phyloP scores from a whole-genome alignment of 2,888 invertebrate genomes.

The Xestobium rufovillosum region DNA sequence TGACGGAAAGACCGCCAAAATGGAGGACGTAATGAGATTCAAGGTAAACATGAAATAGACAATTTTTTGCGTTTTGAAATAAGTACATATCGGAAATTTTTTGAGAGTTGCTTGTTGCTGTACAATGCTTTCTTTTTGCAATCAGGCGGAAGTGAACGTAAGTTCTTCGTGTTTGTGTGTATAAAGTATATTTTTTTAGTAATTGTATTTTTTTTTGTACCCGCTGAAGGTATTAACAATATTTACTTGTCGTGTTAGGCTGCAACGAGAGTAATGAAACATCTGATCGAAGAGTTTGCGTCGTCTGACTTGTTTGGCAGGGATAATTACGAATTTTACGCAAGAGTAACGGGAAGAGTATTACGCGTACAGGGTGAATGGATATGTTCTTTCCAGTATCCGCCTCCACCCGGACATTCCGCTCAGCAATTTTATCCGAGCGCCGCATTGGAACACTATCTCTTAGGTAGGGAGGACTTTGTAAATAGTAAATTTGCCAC shows the following conservation, averaged over 20 bases:
- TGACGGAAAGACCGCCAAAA: constrained; percentile 88
- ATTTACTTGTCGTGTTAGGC: constrained; percentile 51
- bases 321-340: constrained; percentile 92
- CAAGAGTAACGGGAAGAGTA: constrained; percentile 86
- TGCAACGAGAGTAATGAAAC: constrained; percentile 93
- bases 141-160: constrained; percentile 68
- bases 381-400: constrained; percentile 90
- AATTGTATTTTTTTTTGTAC: neutral
- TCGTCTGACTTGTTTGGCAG: constrained; percentile 91
- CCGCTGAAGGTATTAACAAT: neutral
- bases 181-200: neutral
- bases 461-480: constrained; percentile 35
- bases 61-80: constrained; percentile 6
- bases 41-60: constrained; percentile 54
- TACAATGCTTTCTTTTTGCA: constrained; percentile 45
- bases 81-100: neutral
- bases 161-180: constrained; percentile 42
- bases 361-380: constrained; percentile 90
- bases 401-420: constrained; percentile 62
- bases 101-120: constrained; percentile 35
- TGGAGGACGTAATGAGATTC: constrained; percentile 92
- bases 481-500: too few species aligned
- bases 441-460: constrained; percentile 42
- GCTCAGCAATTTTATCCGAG: constrained; percentile 63
- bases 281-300: constrained; percentile 95